Conservation (phyloP, 2,797 vertebrate genomes). For the Aselliscus stoliczkanus region DNA sequence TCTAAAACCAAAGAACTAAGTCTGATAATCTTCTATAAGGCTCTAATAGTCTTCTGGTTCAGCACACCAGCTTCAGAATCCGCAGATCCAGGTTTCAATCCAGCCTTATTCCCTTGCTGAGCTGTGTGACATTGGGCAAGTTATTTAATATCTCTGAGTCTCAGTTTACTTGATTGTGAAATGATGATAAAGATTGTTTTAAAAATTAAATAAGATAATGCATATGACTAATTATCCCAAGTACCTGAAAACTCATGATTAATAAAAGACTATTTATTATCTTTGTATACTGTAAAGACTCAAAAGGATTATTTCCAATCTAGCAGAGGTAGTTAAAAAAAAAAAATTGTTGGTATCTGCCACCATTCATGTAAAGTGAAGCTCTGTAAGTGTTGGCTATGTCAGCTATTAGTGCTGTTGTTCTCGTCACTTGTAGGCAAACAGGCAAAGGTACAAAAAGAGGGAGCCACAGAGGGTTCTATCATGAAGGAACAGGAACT, state of each 20-base stretch:
- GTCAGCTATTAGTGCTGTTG: background rate
- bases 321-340: background rate
- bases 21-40: background rate
- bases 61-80: background rate
- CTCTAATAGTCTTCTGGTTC: background rate
- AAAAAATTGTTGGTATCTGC: background rate
- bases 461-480: background rate
- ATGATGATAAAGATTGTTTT: background rate
- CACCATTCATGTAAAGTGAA: background rate
- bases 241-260: background rate
- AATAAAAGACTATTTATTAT: background rate
- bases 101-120: background rate
- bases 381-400: background rate
- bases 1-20: constrained; percentile 11
- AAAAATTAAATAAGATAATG: background rate
- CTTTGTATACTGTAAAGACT: background rate
- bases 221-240: background rate
- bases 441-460: background rate
- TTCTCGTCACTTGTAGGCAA: background rate
- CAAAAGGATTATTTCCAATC: background rate
- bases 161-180: background rate
- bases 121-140: background rate
- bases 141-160: background rate
- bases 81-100: background rate
- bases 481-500: background rate